These are phyloP conservation scores for Prionailurus viverrinus DNA, from an alignment of 2,113 vertebrate genomes.

Conservation along the genomic window DNA sequence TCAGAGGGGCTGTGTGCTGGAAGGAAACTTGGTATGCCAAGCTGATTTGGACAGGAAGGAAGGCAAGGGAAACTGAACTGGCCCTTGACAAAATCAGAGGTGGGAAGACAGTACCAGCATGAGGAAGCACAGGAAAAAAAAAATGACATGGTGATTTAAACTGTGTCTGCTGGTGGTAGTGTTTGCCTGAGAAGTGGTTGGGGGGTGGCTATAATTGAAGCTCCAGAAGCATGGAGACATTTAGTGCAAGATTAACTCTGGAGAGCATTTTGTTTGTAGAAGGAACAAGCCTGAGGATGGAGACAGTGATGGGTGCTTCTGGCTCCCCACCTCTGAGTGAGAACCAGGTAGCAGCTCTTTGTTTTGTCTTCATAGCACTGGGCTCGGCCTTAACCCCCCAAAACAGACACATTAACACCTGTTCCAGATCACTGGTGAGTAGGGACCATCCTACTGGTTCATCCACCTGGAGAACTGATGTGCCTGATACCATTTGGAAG, in stretches of 20 bases:
- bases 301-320: neutral
- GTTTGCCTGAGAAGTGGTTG: neutral
- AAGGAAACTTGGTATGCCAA: neutral
- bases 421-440: neutral
- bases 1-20: neutral
- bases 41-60: neutral
- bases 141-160: neutral
- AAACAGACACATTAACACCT: neutral
- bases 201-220: neutral
- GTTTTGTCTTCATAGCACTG: neutral
- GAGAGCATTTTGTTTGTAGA: neutral
- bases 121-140: neutral
- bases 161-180: neutral
- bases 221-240: slow-evolving; percentile 55
- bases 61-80: neutral
- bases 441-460: neutral
- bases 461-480: neutral
- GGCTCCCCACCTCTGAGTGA: neutral
- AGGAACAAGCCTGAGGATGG: neutral
- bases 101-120: neutral
- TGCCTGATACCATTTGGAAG: neutral
- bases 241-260: slow-evolving; percentile 56
- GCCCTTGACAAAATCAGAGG: neutral
- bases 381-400: neutral
- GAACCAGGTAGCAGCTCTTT: neutral